Evolutionary conservation across 2,888 invertebrate species (phyloP).

Genomic region (Melieria picta): DNA sequence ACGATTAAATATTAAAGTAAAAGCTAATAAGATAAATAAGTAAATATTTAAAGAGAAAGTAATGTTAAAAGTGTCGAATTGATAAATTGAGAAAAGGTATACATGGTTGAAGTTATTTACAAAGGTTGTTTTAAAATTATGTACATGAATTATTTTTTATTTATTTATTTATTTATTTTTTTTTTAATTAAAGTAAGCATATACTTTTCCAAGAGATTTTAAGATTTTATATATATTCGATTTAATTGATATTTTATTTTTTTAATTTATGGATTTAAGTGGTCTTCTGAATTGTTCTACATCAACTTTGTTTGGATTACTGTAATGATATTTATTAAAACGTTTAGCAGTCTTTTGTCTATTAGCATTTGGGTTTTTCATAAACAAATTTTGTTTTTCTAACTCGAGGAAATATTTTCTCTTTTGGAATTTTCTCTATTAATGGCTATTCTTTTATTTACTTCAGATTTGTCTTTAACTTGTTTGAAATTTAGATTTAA

Average conservation of each 20-base stretch:
- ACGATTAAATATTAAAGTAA: too few relatives aligned
- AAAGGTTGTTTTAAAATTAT: too few relatives aligned
- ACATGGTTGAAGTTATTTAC: too few relatives aligned
- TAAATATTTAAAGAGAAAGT: too few relatives aligned
- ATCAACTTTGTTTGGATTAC: slow-evolving; percentile 25
- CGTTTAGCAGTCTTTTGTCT: slow-evolving; percentile 27
- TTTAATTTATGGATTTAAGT: neutral
- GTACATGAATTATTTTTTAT: too few relatives aligned
- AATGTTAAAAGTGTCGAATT: too few relatives aligned
- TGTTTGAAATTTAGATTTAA: slow-evolving; percentile 19
- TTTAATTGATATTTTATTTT: neutral
- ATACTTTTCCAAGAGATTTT: neutral
- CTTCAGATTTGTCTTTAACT: neutral
- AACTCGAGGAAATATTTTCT: slow-evolving; percentile 16
- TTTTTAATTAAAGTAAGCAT: too few relatives aligned
- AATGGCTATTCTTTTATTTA: slow-evolving; percentile 11
- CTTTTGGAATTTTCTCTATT: slow-evolving; percentile 10
- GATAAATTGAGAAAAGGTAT: too few relatives aligned
- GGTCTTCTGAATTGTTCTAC: too few relatives aligned
- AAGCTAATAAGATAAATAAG: too few relatives aligned
- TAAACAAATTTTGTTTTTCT: slow-evolving; percentile 7
- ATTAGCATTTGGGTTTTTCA: slow-evolving; percentile 17
- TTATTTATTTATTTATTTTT: too few relatives aligned
- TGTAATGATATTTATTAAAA: slow-evolving; percentile 24
- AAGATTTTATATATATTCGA: neutral